Evolutionary conservation across 2,113 vertebrate genomes (phyloP), one percentile per base, ranked within the genome.

Genomic region (Grantiella picta): DNA sequence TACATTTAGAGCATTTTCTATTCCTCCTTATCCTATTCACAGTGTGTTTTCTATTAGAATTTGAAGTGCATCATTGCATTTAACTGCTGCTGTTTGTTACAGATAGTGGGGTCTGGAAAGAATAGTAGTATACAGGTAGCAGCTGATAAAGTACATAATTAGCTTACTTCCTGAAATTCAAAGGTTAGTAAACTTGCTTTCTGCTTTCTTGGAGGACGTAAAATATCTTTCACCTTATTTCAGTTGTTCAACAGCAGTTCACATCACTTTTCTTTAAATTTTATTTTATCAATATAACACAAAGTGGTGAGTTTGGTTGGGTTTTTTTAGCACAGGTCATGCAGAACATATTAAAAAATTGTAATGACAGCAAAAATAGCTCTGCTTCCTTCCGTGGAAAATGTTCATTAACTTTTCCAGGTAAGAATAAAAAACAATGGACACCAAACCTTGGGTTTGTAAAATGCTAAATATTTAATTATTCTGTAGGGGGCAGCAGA

Each of bases 401-500:
- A 16, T 28, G 2, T 64, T 3, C 4, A n/a, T 72, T 35, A 66
- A 44, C 35, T 91, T 64, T 15, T 9, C 19, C n/a, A 50, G 33
- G 23, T 49, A 85, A 65, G 25, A n/a, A n/a, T 57, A 36, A 91
- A 69, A 89, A 72, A 25, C 44, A 68, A 59, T 36, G 9, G 33
- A 68, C 25, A 71, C 36, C 24, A 77, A 63, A 45, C 7, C 8
- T 60, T 2, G 4, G 36, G 3, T 80, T 92, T 77, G 23, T 29
- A 95, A 92, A 82, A 54, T 78, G 29, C 18, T 73, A 40, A 94
- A 60, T 90, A 79, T 57, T 88, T 89, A 65, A 29, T 50, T 95
- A 68, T 90, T 98, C 97, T 97, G 93, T 94, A 98, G 97, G 64
- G 97, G 97, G 96, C 96, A 98, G 96, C 82, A 97, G 80, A 98